Evolutionary conservation across 2,888 invertebrate species (phyloP).

Genomic region (Caenorhabditis panamensis): DNA sequence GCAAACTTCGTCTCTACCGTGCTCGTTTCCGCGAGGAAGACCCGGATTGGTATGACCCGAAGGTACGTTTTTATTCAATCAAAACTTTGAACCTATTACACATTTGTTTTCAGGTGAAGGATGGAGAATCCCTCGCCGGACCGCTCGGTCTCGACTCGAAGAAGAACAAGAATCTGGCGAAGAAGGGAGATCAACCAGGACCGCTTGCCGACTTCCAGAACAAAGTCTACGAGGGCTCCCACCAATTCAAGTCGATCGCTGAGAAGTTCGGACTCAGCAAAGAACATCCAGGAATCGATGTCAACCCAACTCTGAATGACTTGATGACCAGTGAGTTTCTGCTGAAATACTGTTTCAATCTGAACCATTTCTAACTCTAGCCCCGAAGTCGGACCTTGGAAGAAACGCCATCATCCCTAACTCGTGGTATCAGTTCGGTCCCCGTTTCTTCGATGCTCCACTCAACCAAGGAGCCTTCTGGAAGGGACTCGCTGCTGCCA

Average conservation of each 20-base stretch:
- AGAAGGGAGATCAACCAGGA: slow-evolving; percentile 76
- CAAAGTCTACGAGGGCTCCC: slow-evolving; percentile 74
- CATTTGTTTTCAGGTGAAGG: slow-evolving; percentile 68
- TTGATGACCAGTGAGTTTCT: slow-evolving; percentile 65
- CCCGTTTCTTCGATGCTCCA: slow-evolving; percentile 80
- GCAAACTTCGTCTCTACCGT: slow-evolving; percentile 63
- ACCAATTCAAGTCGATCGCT: slow-evolving; percentile 78
- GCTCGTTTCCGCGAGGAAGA: slow-evolving; percentile 71
- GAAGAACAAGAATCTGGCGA: slow-evolving; percentile 69
- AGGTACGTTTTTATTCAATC: slow-evolving; percentile 47
- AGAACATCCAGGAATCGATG: slow-evolving; percentile 79
- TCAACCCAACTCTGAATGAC: slow-evolving; percentile 73
- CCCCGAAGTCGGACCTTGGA: slow-evolving; percentile 69
- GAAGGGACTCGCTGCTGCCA: slow-evolving; percentile 78
- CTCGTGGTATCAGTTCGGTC: slow-evolving; percentile 74
- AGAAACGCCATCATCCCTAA: slow-evolving; percentile 63
- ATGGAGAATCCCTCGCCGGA: slow-evolving; percentile 79
- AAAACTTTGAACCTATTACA: too few species aligned
- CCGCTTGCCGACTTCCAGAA: slow-evolving; percentile 75
- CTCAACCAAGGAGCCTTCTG: slow-evolving; percentile 79
- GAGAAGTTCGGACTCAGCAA: slow-evolving; percentile 75
- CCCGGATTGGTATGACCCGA: slow-evolving; percentile 74
- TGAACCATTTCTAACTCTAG: slow-evolving; percentile 33
- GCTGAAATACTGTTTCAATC: background rate
- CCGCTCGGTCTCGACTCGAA: slow-evolving; percentile 76